A percentile compares a stretch with the other conserved stretches of the same genome.
phyloP scores from a whole-genome alignment of 2,113 vertebrate genomes.

The Glareola pratincola region DNA sequence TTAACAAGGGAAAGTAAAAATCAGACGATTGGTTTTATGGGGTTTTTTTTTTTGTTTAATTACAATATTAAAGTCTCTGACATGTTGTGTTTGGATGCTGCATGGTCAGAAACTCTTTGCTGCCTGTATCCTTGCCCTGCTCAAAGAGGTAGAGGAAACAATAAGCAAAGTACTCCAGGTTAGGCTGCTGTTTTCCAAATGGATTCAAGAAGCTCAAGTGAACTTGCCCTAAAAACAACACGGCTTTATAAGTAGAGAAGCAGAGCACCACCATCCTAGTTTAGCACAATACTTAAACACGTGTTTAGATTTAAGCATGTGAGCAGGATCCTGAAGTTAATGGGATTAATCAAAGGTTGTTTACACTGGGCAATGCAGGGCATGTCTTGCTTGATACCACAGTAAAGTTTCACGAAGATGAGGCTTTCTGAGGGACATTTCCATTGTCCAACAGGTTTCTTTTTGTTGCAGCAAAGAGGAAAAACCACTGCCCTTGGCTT shows the following conservation, averaged over 20 bases:
- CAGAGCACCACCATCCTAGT: rapidly evolving
- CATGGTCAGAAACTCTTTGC: neutral
- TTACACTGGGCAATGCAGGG: neutral
- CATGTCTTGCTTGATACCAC: neutral
- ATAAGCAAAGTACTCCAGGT: neutral
- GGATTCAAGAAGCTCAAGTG: neutral
- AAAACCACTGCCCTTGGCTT: neutral
- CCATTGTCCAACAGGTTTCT: neutral
- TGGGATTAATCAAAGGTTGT: neutral
- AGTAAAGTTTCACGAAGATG: neutral
- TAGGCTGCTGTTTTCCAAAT: neutral
- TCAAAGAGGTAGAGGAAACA: neutral
- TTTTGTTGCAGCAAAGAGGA: neutral
- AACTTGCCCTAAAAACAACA: neutral
- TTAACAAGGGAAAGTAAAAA: neutral
- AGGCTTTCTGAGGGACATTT: neutral
- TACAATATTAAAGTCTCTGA: neutral
- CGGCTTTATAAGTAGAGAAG: neutral
- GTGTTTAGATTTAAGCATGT: neutral
- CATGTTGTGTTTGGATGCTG: rapidly evolving
- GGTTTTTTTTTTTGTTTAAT: neutral
- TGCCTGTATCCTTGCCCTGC: neutral
- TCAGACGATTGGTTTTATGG: neutral
- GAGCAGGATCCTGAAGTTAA: neutral
- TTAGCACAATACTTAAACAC: neutral